These are phyloP conservation scores for Sebastes trivittatus DNA, from an alignment of 2,797 vertebrate genomes.

Conservation along the genomic window DNA sequence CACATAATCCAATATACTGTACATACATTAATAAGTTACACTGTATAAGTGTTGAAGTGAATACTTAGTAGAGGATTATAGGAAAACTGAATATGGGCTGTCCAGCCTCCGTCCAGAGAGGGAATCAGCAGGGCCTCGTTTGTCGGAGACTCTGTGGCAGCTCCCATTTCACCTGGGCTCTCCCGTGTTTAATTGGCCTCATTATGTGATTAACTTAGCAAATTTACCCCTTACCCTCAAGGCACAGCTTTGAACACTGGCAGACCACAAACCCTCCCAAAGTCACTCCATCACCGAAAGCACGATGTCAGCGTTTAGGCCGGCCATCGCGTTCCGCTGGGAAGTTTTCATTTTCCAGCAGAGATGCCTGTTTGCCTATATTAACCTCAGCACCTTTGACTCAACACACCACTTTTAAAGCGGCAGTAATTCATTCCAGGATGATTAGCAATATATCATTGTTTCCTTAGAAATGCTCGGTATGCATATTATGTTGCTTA, in stretches of 20 bases:
- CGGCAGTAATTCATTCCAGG: conserved; percentile 43
- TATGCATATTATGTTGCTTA: conserved; percentile 61
- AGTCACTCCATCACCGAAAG: conserved; percentile 79
- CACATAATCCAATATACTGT: conserved; percentile 15
- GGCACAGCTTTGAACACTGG: conserved; percentile 73
- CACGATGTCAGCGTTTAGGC: conserved; percentile 67
- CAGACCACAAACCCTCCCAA: conserved; percentile 73
- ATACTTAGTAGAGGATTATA: conserved; percentile 48
- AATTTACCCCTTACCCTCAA: conserved; percentile 82
- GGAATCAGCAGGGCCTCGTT: conserved; percentile 69
- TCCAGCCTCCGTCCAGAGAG: conserved; percentile 57
- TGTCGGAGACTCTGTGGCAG: conserved; percentile 74
- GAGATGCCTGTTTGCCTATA: conserved; percentile 56
- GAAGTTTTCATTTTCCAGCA: conserved; percentile 67
- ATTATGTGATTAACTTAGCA: conserved; percentile 88
- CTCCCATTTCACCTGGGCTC: conserved; percentile 81
- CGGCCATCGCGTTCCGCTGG: conserved; percentile 57
- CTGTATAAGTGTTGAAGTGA: conserved; percentile 23
- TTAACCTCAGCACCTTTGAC: conserved; percentile 65
- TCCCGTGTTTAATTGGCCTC: conserved; percentile 83
- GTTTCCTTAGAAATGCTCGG: conserved; percentile 60
- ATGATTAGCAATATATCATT: conserved; percentile 67
- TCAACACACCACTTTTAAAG: conserved; percentile 44
- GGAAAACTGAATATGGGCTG: conserved; percentile 51
- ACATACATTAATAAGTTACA: conserved; percentile 21